These are phyloP conservation scores for Aphidius colemani DNA, from an alignment of 2,888 invertebrate species.

Conservation along the genomic window DNA sequence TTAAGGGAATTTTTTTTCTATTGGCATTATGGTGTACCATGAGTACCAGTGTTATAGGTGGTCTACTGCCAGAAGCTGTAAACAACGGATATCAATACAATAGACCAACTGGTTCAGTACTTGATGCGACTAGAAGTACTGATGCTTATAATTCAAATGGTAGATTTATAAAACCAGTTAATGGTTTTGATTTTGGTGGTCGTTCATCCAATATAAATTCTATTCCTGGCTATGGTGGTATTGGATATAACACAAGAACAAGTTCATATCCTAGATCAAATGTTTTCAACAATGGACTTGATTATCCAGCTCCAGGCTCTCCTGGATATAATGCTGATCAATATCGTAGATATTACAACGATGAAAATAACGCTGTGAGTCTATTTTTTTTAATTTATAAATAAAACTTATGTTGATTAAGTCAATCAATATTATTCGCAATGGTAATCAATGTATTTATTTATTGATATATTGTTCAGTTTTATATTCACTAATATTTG, in stretches of 20 bases:
- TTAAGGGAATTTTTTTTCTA: conserved; percentile 36
- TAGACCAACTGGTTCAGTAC: conserved; percentile 43
- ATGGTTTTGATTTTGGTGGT: conserved; percentile 26
- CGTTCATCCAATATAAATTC: conserved; percentile 38
- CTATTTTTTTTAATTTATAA: conserved; percentile 11
- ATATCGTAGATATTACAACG: conserved; percentile 31
- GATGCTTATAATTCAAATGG: conserved; percentile 31
- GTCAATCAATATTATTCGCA: too few species aligned
- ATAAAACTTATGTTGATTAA: too few species aligned
- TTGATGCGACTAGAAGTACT: conserved; percentile 28
- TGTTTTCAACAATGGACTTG: conserved; percentile 21
- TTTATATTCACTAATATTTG: conserved; percentile 5
- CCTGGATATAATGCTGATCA: conserved; percentile 11
- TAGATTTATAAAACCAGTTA: conserved; percentile 32
- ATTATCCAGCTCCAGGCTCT: conserved; percentile 4
- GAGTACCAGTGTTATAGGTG: conserved; percentile 42
- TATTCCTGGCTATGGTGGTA: conserved; percentile 36
- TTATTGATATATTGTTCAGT: not conserved
- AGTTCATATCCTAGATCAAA: conserved; percentile 25
- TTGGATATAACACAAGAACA: conserved; percentile 28
- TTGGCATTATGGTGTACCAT: conserved; percentile 45
- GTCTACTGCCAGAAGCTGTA: conserved; percentile 46
- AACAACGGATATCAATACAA: conserved; percentile 52
- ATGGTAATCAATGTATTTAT: not conserved
- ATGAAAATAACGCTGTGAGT: conserved; percentile 46